These are phyloP conservation scores for Acropora tenuis DNA, from an alignment of 64 coral and sea anemone genomes.

Conservation along the genomic window DNA sequence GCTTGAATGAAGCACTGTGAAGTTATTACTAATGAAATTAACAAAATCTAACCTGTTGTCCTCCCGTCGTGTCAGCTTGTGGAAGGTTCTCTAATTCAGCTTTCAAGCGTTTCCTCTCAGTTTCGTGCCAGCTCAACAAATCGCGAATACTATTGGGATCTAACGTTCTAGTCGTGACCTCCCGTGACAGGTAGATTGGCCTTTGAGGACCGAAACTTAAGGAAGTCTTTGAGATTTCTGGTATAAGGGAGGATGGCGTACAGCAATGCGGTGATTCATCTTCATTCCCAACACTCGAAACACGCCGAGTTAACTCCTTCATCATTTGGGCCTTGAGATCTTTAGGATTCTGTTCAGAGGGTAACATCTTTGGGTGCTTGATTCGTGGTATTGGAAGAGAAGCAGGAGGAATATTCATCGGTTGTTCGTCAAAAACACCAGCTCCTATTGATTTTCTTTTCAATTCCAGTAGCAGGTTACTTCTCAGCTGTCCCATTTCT, in stretches of 20 bases:
- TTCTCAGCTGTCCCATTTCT: constrained; percentile 50
- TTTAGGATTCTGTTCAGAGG: constrained; percentile 19
- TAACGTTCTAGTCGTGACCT: background rate
- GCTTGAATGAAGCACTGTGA: too few relatives aligned
- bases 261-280: background rate
- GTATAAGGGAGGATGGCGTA: constrained; percentile 21
- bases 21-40: too few relatives aligned
- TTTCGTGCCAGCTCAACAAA: constrained; percentile 28
- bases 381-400: constrained; percentile 30
- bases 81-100: constrained; percentile 29
- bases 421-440: background rate
- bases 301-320: constrained; percentile 46
- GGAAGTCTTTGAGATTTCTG: background rate
- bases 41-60: constrained; percentile 1
- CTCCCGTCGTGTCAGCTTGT: background rate
- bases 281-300: background rate
- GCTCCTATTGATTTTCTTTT: constrained; percentile 30
- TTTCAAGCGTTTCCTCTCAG: constrained; percentile 30
- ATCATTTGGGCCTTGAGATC: constrained; percentile 62
- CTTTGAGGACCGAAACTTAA: background rate
- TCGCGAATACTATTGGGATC: constrained; percentile 11
- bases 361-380: constrained; percentile 22
- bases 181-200: background rate
- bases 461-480: constrained; percentile 51
- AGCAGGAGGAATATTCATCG: background rate